phyloP scores from a whole-genome alignment of 2,113 vertebrate species.

The Hiodon alosoides region DNA sequence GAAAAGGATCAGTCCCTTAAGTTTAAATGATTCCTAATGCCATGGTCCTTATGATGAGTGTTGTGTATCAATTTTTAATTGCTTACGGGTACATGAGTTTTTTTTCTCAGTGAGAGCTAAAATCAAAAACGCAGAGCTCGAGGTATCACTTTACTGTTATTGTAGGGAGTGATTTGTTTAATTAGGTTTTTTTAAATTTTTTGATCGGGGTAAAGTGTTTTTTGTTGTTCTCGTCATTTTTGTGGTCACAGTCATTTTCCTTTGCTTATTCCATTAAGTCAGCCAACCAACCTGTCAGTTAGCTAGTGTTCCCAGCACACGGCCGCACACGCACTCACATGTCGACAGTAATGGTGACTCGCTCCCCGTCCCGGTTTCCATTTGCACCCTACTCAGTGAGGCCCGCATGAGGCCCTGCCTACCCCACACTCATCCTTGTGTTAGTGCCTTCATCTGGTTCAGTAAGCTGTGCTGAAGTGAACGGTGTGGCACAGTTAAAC shows the following conservation, averaged over 20 bases:
- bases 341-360: too few relatives aligned
- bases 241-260: background rate
- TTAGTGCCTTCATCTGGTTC: conserved; percentile 9
- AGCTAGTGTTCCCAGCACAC: background rate
- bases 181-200: too few relatives aligned
- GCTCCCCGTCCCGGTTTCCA: too few relatives aligned
- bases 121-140: background rate
- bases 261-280: background rate
- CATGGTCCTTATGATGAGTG: conserved; percentile 23
- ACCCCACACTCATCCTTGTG: background rate
- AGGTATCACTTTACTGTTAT: too few relatives aligned
- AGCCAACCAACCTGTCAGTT: too few relatives aligned
- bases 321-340: background rate
- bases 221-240: background rate
- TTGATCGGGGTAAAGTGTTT: background rate
- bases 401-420: background rate
- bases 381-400: background rate
- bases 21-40: conserved; percentile 6
- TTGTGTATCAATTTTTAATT: conserved; percentile 1
- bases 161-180: too few relatives aligned
- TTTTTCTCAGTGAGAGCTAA: background rate
- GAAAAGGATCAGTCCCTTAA: background rate
- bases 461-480: background rate
- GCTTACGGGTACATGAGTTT: background rate
- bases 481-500: background rate